Percentiles rank a stretch among this genome's conserved stretches.
Evolutionary conservation across 2,113 vertebrate genomes (phyloP).

Genomic region (Colaptes auratus): DNA sequence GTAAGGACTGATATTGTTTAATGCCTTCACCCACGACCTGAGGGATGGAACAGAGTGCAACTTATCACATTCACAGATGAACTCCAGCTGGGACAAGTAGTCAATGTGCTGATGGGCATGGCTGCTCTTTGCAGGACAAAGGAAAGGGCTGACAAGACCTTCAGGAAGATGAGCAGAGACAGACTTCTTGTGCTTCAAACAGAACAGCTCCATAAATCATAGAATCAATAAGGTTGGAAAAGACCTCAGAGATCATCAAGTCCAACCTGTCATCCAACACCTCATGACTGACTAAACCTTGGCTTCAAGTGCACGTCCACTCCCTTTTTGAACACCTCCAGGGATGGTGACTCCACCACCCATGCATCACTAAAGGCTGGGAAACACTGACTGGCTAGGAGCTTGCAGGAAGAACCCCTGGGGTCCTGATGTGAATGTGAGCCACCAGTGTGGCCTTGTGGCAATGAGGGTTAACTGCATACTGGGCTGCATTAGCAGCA

Average conservation of each 20-base stretch:
- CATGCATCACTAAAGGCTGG: not conserved
- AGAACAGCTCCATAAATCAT: not conserved
- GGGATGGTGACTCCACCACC: too few relatives aligned
- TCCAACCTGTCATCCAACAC: too few relatives aligned
- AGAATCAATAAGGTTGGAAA: too few relatives aligned
- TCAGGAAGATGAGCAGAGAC: not conserved
- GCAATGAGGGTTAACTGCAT: not conserved
- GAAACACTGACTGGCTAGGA: not conserved
- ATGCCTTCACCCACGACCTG: not conserved
- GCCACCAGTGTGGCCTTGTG: conserved; percentile 5
- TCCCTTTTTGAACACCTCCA: too few relatives aligned
- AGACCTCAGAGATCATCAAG: too few relatives aligned
- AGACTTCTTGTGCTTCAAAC: not conserved
- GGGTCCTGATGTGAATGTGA: not conserved
- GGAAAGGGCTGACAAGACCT: not conserved
- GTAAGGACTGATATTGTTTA: not conserved
- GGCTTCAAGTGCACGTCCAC: too few relatives aligned
- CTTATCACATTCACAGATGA: not conserved
- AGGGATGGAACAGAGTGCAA: not conserved
- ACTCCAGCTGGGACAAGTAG: not conserved
- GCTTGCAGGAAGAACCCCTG: not conserved
- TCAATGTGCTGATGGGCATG: not conserved
- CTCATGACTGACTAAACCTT: too few relatives aligned
- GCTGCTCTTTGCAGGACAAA: not conserved
- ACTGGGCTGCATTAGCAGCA: not conserved